phyloP scores from a whole-genome alignment of 2,888 invertebrate species.

The Ganaspis brasiliensis region DNA sequence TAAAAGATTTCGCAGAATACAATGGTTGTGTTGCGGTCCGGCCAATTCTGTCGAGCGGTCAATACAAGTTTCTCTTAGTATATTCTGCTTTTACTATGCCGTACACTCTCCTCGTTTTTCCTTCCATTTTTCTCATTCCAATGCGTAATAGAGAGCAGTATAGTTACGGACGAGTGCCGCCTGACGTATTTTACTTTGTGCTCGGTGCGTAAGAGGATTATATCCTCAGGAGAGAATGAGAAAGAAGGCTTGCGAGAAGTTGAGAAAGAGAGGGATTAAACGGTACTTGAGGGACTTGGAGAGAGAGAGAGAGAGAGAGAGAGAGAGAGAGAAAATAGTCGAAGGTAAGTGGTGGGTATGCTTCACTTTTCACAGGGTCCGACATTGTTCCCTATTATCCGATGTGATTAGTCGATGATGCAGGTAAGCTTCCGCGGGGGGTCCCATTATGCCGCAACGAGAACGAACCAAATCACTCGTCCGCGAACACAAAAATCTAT shows the following conservation, averaged over 20 bases:
- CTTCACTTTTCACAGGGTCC: conserved; percentile 78
- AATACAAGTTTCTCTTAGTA: conserved; percentile 19
- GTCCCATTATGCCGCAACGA: conserved; percentile 72
- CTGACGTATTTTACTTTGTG: conserved; percentile 77
- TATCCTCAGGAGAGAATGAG: conserved; percentile 62
- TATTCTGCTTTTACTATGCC: conserved; percentile 12
- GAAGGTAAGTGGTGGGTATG: conserved; percentile 75
- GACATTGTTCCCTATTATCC: conserved; percentile 79
- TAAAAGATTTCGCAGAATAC: conserved; percentile 59
- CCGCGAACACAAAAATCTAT: conserved; percentile 50
- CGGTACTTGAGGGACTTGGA: conserved; percentile 53
- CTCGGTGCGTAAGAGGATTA: conserved; percentile 80
- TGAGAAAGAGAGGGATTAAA: conserved; percentile 53
- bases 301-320: conserved; percentile 33
- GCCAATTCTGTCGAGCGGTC: conserved; percentile 36
- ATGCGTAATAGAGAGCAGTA: conserved; percentile 58
- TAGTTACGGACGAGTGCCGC: conserved; percentile 47
- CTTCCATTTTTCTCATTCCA: conserved; percentile 53
- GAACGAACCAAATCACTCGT: conserved; percentile 54
- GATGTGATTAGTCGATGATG: conserved; percentile 80
- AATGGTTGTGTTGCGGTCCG: conserved; percentile 48
- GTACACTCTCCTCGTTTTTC: conserved; percentile 47
- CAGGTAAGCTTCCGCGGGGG: conserved; percentile 80
- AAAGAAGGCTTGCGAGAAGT: conserved; percentile 42
- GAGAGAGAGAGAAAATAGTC: conserved; percentile 45